Base-by-base conservation (phyloP, 2,888 invertebrate species). In the Microplitis deprimator region DNA sequence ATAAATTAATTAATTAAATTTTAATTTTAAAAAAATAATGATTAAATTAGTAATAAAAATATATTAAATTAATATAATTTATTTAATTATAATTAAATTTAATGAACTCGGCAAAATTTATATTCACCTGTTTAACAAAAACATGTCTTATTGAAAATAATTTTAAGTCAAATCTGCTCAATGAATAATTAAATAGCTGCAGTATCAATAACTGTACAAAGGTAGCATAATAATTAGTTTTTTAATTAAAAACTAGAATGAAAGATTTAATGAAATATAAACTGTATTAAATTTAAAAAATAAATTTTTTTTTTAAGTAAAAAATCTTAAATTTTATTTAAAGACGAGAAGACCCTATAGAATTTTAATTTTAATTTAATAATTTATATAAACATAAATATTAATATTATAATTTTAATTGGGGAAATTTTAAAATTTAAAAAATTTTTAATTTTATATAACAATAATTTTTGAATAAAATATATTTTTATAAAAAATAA, bases 291-390 rank as follows among this genome's bases (percentile, higher is more conserved):
- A 17, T 65, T 20, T 20, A 64, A 20, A 10, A 20, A 82, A 91
- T 90, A 83, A 92, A 92, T 87, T 92, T 92, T 89, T 91, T 90
- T 90, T 92, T 91, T 91, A 88, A 91, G 90, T 92, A 81, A 94
- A 93, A 93, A 94, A 92, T 92, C 92, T 93, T 91, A 93, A 74
- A 16, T 79, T 8, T 13, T 76, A 86, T 92, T 92, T 92, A 92
- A 91, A 93, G 94, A 94, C 94, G 93, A 94, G 92, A 94, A 94
- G 94, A 94, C 94, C 94, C 94, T 94, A 93, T 93, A 93, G 93
- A 94, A 92, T 92, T 94, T 94, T 87, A 83, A 83, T n/a, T n/a
- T n/a, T n/a, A n/a, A n/a, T n/a, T n/a, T 80, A 77, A 83, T 83
- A 84, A 83, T 92, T 92, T 93, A 93, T 92, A n/a, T n/a, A n/a